These are phyloP conservation scores for Pilophorus perplexus DNA, from an alignment of 2,888 invertebrate genomes.

Conservation along the genomic window DNA sequence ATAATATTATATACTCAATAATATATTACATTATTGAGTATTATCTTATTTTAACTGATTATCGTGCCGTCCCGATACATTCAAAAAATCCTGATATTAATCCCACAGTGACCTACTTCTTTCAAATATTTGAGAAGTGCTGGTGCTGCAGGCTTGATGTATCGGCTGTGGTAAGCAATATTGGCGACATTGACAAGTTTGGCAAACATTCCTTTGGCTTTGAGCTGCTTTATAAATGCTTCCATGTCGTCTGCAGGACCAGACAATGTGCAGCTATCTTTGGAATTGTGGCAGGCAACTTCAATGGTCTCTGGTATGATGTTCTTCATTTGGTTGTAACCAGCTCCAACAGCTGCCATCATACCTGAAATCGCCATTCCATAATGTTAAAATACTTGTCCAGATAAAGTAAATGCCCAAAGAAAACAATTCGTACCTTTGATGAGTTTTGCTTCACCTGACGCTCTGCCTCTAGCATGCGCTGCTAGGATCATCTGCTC, in stretches of 20 bases:
- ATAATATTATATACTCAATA: no score
- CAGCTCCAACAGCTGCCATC: constrained; percentile 58
- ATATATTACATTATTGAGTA: no score
- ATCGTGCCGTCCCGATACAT: no score
- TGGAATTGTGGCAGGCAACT: constrained; percentile 77
- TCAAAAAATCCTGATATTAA: not conserved
- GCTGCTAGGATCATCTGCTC: constrained; percentile 62
- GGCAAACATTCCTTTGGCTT: constrained; percentile 51
- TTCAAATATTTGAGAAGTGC: constrained; percentile 53
- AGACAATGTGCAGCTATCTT: constrained; percentile 74
- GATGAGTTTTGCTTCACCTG: constrained; percentile 53
- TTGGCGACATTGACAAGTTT: constrained; percentile 49
- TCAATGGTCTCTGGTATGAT: constrained; percentile 63
- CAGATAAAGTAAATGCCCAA: not conserved
- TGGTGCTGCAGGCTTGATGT: constrained; percentile 55
- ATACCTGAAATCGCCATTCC: constrained; percentile 50
- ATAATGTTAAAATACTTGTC: not conserved
- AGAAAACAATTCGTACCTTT: constrained; percentile 28
- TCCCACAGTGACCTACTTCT: constrained; percentile 48
- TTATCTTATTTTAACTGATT: no score
- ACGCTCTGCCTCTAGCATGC: constrained; percentile 58
- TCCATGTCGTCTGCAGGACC: constrained; percentile 66
- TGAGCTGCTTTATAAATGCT: constrained; percentile 58
- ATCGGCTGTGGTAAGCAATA: constrained; percentile 51
- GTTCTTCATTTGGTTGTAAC: constrained; percentile 49